Evolutionary conservation across 2,888 invertebrate species (phyloP).

Genomic region (Dioctria rufipes): DNA sequence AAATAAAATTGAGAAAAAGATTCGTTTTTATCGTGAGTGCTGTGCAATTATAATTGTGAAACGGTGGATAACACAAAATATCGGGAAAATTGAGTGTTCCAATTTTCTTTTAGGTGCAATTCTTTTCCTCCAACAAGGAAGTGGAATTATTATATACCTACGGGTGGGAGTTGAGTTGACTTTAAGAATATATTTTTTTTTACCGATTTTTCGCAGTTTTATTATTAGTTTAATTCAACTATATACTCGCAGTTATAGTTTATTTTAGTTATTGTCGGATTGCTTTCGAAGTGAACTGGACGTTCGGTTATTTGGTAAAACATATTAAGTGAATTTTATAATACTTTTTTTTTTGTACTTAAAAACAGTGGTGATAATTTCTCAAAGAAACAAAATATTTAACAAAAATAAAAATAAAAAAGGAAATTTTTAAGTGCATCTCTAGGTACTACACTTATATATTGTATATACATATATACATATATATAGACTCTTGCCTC

Average conservation of each 20-base stretch:
- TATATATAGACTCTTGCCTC: background rate
- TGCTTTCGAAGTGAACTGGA: too few species aligned
- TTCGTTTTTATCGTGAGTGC: background rate
- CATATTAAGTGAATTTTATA: too few species aligned
- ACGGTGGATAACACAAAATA: conserved; percentile 6
- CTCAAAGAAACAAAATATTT: too few species aligned
- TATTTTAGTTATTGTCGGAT: too few species aligned
- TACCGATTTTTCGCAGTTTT: background rate
- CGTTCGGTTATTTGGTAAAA: too few species aligned
- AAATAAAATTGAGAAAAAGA: background rate
- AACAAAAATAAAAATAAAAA: too few species aligned
- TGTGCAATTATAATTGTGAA: background rate
- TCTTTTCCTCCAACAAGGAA: conserved; percentile 18
- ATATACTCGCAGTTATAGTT: too few species aligned
- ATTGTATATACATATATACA: too few species aligned
- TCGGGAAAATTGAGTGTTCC: conserved; percentile 16
- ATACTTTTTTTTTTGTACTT: too few species aligned
- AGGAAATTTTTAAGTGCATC: conserved; percentile 7
- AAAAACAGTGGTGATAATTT: too few species aligned
- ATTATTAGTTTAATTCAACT: too few species aligned
- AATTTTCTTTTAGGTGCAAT: conserved; percentile 31
- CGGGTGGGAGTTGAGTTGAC: conserved; percentile 22
- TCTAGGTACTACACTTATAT: conserved; percentile 11
- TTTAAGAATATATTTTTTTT: background rate
- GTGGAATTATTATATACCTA: background rate